Evolutionary conservation across 2,888 invertebrate species (phyloP).

Genomic region (Bibio marci): DNA sequence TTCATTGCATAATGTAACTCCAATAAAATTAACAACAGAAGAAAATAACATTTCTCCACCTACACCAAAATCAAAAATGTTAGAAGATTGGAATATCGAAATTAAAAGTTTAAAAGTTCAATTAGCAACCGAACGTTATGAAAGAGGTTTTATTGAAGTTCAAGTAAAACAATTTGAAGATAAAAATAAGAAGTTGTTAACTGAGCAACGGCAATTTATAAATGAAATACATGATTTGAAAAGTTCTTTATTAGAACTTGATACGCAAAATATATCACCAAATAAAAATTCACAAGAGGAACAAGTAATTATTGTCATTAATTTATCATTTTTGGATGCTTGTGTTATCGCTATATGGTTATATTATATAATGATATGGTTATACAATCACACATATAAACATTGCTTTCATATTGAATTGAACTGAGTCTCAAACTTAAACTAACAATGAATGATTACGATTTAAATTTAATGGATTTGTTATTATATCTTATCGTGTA

Average conservation of each 20-base stretch:
- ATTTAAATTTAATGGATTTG: no score
- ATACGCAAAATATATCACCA: conserved; percentile 12
- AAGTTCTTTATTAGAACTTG: conserved; percentile 13
- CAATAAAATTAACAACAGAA: no score
- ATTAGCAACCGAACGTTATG: conserved; percentile 22
- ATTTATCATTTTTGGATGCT: no score
- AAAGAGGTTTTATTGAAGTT: conserved; percentile 1
- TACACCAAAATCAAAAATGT: conserved; percentile 20
- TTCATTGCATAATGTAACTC: no score
- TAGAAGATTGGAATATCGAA: conserved; percentile 22
- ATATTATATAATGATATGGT: no score
- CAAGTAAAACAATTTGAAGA: conserved; percentile 4
- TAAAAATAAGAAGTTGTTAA: conserved; percentile 8
- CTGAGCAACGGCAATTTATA: conserved; percentile 8
- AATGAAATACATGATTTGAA: conserved; percentile 16
- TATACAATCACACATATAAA: no score
- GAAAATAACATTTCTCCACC: conserved; percentile 16
- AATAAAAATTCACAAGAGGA: conserved; percentile 12
- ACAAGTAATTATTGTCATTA: no score
- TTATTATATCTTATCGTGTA: no score
- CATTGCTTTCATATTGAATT: no score
- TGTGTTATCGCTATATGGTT: no score
- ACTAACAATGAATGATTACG: no score
- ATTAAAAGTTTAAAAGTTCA: conserved; percentile 19
- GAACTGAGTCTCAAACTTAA: no score